A percentile compares a stretch with the other conserved stretches of the same genome.
These are phyloP conservation scores for Heteromurus nitidus DNA, from an alignment of 2,888 invertebrate genomes.

Conservation along the genomic window DNA sequence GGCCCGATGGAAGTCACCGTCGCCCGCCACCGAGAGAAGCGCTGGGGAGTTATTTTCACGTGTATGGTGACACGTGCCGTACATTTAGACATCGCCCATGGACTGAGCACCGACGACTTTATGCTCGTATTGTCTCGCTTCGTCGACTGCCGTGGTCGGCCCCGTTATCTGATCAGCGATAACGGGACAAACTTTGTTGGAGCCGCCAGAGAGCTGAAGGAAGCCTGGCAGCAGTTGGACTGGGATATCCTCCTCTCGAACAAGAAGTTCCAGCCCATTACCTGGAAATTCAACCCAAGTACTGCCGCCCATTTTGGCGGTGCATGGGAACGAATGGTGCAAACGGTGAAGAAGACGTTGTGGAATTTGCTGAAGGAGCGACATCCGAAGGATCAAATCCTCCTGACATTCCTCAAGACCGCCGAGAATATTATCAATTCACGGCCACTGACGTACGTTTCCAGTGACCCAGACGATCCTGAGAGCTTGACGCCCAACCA, in stretches of 20 bases:
- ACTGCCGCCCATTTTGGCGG: background rate
- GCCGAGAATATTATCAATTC: constrained; percentile 31
- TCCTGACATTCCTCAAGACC: constrained; percentile 23
- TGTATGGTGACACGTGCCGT: constrained; percentile 36
- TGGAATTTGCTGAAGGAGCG: background rate
- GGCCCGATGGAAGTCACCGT: constrained; percentile 4
- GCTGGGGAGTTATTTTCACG: constrained; percentile 9
- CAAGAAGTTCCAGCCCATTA: background rate
- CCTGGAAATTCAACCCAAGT: background rate
- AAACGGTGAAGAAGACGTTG: constrained; percentile 15
- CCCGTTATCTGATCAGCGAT: background rate
- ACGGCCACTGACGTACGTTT: constrained; percentile 24
- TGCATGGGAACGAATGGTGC: constrained; percentile 12
- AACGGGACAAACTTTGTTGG: constrained; percentile 44
- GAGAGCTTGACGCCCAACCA: constrained; percentile 25
- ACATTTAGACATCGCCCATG: constrained; percentile 36
- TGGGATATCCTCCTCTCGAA: background rate
- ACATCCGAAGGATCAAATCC: constrained; percentile 6
- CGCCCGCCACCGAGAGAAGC: constrained; percentile 14
- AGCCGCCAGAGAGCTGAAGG: constrained; percentile 8
- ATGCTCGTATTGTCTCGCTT: constrained; percentile 21
- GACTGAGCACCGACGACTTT: constrained; percentile 18
- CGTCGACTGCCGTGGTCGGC: constrained; percentile 5
- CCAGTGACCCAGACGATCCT: constrained; percentile 10
- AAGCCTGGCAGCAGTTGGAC: background rate